Evolutionary conservation across 2,113 vertebrate species (phyloP).

Genomic region (Tricholaema leucomelas): DNA sequence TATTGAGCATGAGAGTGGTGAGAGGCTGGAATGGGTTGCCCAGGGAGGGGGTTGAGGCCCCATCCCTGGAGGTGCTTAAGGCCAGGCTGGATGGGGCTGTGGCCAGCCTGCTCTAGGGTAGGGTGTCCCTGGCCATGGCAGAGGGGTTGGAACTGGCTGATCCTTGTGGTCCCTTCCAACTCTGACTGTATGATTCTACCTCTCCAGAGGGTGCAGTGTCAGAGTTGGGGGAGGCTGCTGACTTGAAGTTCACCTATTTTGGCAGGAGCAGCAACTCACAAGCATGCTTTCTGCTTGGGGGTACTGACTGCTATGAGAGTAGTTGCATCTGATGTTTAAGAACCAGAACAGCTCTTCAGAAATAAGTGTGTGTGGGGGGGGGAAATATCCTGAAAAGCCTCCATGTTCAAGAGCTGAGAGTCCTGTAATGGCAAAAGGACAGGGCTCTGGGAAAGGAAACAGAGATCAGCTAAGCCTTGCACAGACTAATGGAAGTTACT

Average conservation of each 20-base stretch:
- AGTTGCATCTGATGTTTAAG: not conserved
- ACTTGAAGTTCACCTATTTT: not conserved
- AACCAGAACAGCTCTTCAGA: not conserved
- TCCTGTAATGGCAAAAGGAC: not conserved
- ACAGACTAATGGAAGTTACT: not conserved
- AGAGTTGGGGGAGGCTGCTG: not conserved
- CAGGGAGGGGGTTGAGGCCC: too few relatives aligned
- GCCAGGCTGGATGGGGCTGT: too few relatives aligned
- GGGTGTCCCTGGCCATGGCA: too few relatives aligned
- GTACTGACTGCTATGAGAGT: not conserved
- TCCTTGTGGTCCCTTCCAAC: too few relatives aligned
- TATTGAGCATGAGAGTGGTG: too few relatives aligned
- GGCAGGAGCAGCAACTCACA: not conserved
- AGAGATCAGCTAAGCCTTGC: not conserved
- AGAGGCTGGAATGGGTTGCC: too few relatives aligned
- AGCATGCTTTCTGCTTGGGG: not conserved
- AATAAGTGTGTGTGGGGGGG: not conserved
- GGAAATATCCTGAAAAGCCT: not conserved
- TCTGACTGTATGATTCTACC: too few relatives aligned
- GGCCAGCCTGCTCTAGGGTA: too few relatives aligned
- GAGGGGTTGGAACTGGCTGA: too few relatives aligned
- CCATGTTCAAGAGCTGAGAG: not conserved
- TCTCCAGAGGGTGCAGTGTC: accelerated
- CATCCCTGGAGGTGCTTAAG: too few relatives aligned
- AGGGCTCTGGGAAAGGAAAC: not conserved